Base-by-base conservation (phyloP, 35 echinoderm and acorn worm species). In the Chiridota heheva region DNA sequence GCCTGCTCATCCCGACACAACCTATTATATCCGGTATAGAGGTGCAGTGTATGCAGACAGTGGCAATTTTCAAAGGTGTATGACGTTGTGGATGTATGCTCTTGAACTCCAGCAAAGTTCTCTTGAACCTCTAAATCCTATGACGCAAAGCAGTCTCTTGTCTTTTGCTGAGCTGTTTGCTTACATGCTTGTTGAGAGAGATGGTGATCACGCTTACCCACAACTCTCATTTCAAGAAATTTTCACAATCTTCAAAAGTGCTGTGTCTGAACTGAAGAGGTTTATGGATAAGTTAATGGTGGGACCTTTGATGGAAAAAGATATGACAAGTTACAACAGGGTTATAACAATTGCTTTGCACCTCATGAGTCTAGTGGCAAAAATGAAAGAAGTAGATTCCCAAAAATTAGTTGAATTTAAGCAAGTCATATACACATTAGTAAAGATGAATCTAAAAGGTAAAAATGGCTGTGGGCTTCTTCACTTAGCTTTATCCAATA, bases 121-220 rank as follows among this genome's bases (percentile, higher is more conserved):
- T 4, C 81, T 98, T 63, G 95, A 98, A 89, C 88, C 95, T 24
- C 81, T 98, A 0, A 98, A 98, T 63, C 89, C 95, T 15, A 98
- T 98, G 95, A 98, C 95, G 5, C 95, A 98, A 51, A 98, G 95
- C 69, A 98, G 95, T 78, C 69, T 98, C 20, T 71, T 98, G 56
- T 98, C 95, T 12, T 98, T 98, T 81, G 95, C 95, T 40, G 95
- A 98, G 58, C 57, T 98, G 4, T 98, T 98, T 77, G 89, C 95
- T 5, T 98, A 91, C 89, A 98, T 98, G 95, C 46, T 86, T 71
- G 89, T 81, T 33, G 84, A 91, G 45, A 58, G 84, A 44, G 93
- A 91, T 13, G 76, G 82, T 58, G 78, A 93, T 26, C 81, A 60
- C 13, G 35, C 34, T 38, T 60, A 42, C 36, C 75, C 75, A 22